Percentiles rank a stretch among this genome's conserved stretches.
Evolutionary conservation across 2,888 invertebrate genomes (phyloP).

Genomic region (Torymus auratus): DNA sequence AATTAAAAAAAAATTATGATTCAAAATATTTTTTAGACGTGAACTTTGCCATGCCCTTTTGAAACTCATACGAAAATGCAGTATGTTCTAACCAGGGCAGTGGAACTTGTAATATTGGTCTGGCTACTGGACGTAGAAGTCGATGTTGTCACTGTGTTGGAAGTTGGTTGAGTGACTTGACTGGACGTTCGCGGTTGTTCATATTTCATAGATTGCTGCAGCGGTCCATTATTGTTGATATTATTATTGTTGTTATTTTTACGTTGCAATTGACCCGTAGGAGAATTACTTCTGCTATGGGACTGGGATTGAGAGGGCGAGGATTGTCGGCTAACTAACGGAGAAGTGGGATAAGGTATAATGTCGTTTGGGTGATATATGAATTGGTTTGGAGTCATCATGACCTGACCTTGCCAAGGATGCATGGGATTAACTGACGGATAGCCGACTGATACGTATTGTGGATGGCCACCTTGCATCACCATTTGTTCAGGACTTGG

Average conservation of each 20-base stretch:
- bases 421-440: slow-evolving; percentile 72
- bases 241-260: slow-evolving; percentile 69
- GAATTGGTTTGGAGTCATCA: slow-evolving; percentile 73
- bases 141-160: slow-evolving; percentile 69
- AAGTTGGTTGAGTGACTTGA: slow-evolving; percentile 68
- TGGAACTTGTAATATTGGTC: slow-evolving; percentile 71
- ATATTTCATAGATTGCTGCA: slow-evolving; percentile 6
- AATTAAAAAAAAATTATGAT: no score
- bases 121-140: slow-evolving; percentile 70
- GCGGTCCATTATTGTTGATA: slow-evolving; percentile 51
- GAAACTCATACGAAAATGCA: no score
- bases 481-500: slow-evolving; percentile 73
- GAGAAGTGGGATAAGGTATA: slow-evolving; percentile 79
- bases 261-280: slow-evolving; percentile 70
- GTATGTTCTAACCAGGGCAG: slow-evolving; percentile 59
- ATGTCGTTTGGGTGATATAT: slow-evolving; percentile 73
- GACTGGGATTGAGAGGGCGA: slow-evolving; percentile 86
- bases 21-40: no score
- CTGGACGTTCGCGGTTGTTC: slow-evolving; percentile 75
- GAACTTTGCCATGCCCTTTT: no score
- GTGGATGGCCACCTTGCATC: slow-evolving; percentile 63
- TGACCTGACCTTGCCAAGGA: slow-evolving; percentile 73
- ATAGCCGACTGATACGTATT: slow-evolving; percentile 65
- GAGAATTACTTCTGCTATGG: slow-evolving; percentile 74
- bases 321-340: slow-evolving; percentile 84